Evolutionary conservation across 92 coral and sea anemone species (phyloP), one percentile per base, ranked within the genome.

Genomic region (Metridium senile): DNA sequence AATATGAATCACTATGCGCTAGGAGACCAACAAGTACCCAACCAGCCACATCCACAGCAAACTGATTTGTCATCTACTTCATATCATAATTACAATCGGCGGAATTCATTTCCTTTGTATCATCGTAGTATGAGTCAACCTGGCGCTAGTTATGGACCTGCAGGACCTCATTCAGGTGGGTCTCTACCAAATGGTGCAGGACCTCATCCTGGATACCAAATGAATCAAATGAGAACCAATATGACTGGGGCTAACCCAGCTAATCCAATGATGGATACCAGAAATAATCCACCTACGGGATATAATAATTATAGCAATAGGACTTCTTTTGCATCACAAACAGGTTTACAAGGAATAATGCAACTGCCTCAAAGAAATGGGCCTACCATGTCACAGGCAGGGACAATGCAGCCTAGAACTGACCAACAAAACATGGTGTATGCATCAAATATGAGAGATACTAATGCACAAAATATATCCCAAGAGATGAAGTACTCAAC

Each of bases 41-140:
- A 61, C 1, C 78, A 73, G 33, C 57, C 64, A 29, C 78, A 73
- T 23, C 57, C 64, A 29, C 75, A 69, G 67, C 73, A 65, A 26
- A 56, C 73, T 18, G 84, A 79, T 31, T 33, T 79, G 68, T 67
- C 74, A 19, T 33, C 76, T 27, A 27, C 78, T 29, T 66, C 76
- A 25, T 53, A 81, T 45, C 86, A 83, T 63, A 87, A 85, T 66
- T 86, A 85, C 56, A 88, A 90, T 34, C 74, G 97, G 33, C 68
- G 97, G 47, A 90, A 92, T 75, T 92, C 97, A 20, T 89, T 92
- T 66, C 97, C 97, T 4, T 68, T 92, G 58, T 88, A 84, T 58
- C 85, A 87, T 65, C 93, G 93, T 20, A 76, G 68, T 56, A 77
- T 71, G 65, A 83, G 66, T 72, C 97, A 92, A 61, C 85, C 90